phyloP scores from a whole-genome alignment of 2,797 vertebrate genomes.

The Rhabdomys pumilio region DNA sequence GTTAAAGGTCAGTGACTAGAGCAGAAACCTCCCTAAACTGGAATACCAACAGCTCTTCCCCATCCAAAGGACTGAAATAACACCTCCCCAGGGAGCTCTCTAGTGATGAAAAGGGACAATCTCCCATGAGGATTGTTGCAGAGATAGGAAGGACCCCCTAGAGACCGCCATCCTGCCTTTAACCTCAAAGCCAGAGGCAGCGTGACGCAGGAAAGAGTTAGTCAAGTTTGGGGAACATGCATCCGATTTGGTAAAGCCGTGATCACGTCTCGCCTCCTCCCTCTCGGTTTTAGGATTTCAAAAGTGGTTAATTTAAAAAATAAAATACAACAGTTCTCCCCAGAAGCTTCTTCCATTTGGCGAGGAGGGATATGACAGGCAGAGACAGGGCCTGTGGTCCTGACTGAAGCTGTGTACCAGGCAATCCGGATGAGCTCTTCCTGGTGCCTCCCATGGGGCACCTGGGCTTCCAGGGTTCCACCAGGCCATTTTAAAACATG shows the following conservation, averaged over 20 bases:
- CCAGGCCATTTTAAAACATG: too few relatives aligned
- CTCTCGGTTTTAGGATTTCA: background rate
- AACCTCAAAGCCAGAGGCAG: background rate
- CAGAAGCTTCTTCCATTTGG: background rate
- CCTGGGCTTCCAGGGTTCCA: background rate
- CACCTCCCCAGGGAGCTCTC: rapidly evolving
- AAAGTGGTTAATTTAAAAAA: background rate
- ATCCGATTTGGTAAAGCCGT: slow-evolving; percentile 33
- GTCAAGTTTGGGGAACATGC: background rate
- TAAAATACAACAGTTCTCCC: too few relatives aligned
- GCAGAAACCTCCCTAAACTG: background rate
- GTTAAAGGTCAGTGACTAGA: background rate
- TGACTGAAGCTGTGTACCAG: background rate
- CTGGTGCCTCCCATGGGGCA: background rate
- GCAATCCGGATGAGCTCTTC: too few relatives aligned
- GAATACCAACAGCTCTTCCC: background rate
- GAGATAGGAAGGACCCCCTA: background rate
- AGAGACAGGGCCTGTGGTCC: background rate
- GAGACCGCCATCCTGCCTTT: background rate
- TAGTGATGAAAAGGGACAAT: background rate
- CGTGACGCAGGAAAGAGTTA: background rate
- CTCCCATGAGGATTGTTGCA: background rate
- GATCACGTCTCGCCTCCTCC: background rate
- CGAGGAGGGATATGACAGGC: background rate
- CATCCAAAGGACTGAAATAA: background rate